Evolutionary conservation across 2,797 vertebrate genomes (phyloP).

Genomic region (Rhyacichthys aspro): DNA sequence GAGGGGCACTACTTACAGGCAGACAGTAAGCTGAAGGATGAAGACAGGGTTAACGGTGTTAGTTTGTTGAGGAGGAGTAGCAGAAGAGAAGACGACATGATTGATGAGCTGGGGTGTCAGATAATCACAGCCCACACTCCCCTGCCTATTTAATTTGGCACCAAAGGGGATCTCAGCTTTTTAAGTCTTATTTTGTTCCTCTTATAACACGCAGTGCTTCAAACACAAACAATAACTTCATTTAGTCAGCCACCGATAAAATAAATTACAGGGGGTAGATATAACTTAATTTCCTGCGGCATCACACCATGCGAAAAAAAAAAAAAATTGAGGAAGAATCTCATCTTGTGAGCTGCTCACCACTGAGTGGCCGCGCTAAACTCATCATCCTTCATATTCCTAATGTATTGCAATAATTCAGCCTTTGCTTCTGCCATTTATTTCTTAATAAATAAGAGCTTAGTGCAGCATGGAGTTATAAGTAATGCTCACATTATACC

Average conservation of each 20-base stretch:
- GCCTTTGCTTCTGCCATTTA: constrained; percentile 75
- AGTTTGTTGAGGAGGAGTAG: constrained; percentile 74
- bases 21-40: constrained; percentile 69
- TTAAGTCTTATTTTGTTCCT: constrained; percentile 78
- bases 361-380: constrained; percentile 76
- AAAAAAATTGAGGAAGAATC: constrained; percentile 71
- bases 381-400: constrained; percentile 84
- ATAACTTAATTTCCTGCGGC: constrained; percentile 85
- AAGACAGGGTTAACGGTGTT: constrained; percentile 78
- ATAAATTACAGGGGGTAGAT: constrained; percentile 82
- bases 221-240: constrained; percentile 86
- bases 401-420: constrained; percentile 83
- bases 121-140: constrained; percentile 83
- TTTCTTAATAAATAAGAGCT: constrained; percentile 84
- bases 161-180: constrained; percentile 78
- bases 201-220: constrained; percentile 80
- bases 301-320: constrained; percentile 70
- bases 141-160: constrained; percentile 83
- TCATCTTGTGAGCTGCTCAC: constrained; percentile 75
- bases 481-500: constrained; percentile 75
- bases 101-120: constrained; percentile 84
- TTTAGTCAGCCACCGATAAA: constrained; percentile 81
- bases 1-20: constrained; percentile 48
- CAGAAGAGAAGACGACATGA: constrained; percentile 80
- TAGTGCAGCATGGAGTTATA: constrained; percentile 75